Evolutionary conservation across 2,888 invertebrate genomes (phyloP), one percentile per base, ranked within the genome.

Genomic region (Drosophila lacicola): DNA sequence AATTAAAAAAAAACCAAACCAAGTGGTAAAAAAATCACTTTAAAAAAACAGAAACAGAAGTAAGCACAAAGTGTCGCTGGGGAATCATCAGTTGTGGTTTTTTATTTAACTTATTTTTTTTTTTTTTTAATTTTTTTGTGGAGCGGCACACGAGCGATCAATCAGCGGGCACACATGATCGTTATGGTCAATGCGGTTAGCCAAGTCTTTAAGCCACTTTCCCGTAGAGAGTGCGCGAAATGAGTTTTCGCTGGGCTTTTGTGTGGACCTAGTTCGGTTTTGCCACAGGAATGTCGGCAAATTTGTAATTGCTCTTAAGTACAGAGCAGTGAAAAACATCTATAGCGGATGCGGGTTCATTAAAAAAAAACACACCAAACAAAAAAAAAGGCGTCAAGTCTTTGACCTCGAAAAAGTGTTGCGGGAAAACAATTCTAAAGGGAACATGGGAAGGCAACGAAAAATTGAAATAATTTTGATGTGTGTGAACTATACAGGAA

Each of bases 101-200:
- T 42, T 50, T 44, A 8, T 51, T 25, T 19, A 39, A 33, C 29
- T 37, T 11, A 29, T 19, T 46, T 55, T 47, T 34, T 37, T 11
- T 36, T 19, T 46, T 55, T 47, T 8, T 46, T 9, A 6, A 41
- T 6, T 19, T 33, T 44, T 60, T 56, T 64, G 29, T 29, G 41
- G 5, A 55, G 42, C 41, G 82, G 68, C 74, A 69, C 71, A 80
- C 78, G 86, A 88, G 67, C 85, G 57, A 82, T 88, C 80, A 82
- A 85, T 82, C 88, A 88, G 56, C 47, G 19, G 29, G 29, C 61
- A 56, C 72, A 56, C 51, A 65, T 61, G 57, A 55, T 63, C 46
- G 57, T 74, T 73, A 47, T 58, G 70, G 47, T 33, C 64, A 13
- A 50, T 66, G 72, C 68, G 76, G 77, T 80, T 73, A 70, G 60